Evolutionary conservation across 2,113 vertebrate species (phyloP).

Genomic region (Accipiter virgatus): DNA sequence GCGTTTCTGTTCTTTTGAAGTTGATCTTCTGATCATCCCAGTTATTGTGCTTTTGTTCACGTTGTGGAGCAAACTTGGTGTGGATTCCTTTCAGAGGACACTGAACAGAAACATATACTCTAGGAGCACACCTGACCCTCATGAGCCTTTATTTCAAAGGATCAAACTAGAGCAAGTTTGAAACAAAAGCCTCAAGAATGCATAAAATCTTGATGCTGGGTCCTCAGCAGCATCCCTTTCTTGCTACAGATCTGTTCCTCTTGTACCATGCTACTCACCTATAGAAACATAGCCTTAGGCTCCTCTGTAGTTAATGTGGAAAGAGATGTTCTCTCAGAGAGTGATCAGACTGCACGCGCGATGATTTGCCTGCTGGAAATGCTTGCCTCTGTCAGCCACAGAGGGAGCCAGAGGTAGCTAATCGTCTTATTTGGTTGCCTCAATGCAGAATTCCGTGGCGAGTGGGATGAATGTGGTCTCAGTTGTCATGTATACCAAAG

Average conservation of each 20-base stretch:
- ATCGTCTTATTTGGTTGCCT: not conserved
- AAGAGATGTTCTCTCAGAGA: not conserved
- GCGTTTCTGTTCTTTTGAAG: not conserved
- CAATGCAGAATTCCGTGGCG: not conserved
- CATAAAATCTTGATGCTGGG: not conserved
- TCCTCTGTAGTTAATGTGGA: not conserved
- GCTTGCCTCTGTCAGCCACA: not conserved
- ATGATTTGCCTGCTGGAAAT: not conserved
- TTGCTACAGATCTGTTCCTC: not conserved
- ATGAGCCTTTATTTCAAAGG: not conserved
- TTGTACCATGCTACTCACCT: accelerated
- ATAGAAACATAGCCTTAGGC: not conserved
- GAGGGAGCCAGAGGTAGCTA: not conserved
- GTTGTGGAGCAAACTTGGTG: not conserved
- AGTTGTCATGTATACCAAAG: not conserved
- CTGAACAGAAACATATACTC: not conserved
- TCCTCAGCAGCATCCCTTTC: not conserved
- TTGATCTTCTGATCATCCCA: not conserved
- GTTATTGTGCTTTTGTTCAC: not conserved
- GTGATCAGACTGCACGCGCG: not conserved
- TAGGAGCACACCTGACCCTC: not conserved
- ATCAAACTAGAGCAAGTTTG: not conserved
- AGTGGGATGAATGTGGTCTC: not conserved
- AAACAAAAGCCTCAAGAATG: not conserved
- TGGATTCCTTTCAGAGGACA: not conserved